Conservation (phyloP, 2,113 vertebrate species). For the Upupa epops region DNA sequence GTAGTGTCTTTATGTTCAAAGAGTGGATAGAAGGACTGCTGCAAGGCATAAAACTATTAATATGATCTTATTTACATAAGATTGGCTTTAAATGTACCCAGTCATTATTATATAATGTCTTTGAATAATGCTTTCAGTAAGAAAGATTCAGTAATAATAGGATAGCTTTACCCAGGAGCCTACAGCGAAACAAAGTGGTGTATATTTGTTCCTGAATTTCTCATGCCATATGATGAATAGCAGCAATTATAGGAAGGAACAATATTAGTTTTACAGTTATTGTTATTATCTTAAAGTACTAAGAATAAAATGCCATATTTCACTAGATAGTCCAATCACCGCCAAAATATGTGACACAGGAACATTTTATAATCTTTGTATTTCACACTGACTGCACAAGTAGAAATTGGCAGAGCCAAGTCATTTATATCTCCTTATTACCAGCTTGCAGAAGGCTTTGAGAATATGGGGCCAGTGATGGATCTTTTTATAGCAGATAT, state of each 20-base stretch:
- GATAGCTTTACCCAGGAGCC: slow-evolving; percentile 41
- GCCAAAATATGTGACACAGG: slow-evolving; percentile 68
- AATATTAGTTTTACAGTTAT: slow-evolving; percentile 79
- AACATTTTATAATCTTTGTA: slow-evolving; percentile 72
- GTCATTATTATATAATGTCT: slow-evolving; percentile 51
- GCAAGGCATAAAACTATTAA: slow-evolving; percentile 27
- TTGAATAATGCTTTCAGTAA: slow-evolving; percentile 64
- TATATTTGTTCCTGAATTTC: slow-evolving; percentile 56
- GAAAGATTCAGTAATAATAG: slow-evolving; percentile 43
- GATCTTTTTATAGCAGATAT: slow-evolving; percentile 73
- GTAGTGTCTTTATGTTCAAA: not conserved
- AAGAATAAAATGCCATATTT: slow-evolving; percentile 76
- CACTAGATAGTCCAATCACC: slow-evolving; percentile 65
- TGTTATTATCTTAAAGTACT: slow-evolving; percentile 74
- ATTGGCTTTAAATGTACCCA: slow-evolving; percentile 37
- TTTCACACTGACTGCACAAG: slow-evolving; percentile 72
- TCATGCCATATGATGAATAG: slow-evolving; percentile 70
- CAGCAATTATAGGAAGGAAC: slow-evolving; percentile 75
- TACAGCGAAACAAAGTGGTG: slow-evolving; percentile 35
- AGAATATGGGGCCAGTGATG: slow-evolving; percentile 59
- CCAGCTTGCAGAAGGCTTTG: slow-evolving; percentile 63
- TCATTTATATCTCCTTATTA: slow-evolving; percentile 77
- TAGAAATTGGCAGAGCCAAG: slow-evolving; percentile 69
- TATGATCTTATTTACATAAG: slow-evolving; percentile 37
- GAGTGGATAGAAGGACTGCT: not conserved